Base-by-base conservation (phyloP, 2,113 vertebrate genomes). In the Thunnus maccoyii region DNA sequence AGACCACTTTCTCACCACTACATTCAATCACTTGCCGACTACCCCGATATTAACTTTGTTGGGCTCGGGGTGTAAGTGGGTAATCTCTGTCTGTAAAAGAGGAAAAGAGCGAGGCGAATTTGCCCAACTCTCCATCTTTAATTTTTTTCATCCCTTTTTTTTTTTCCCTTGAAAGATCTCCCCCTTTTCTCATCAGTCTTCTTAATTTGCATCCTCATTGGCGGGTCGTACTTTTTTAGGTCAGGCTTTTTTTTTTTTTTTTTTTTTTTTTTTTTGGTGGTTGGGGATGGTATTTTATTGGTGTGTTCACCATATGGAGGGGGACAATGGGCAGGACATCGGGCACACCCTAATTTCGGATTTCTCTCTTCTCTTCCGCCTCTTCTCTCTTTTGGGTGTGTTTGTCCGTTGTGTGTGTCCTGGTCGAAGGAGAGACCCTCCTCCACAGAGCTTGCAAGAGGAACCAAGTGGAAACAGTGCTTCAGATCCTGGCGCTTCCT, bases 381-480 rank as follows among this genome's bases (percentile, higher is more conserved):
- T 88, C 83, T 80, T 87, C 74, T 85, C 71, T 83, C 72, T 89
- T 72, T 87, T 89, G 71, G 87, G 61, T 90, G 73, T 89, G 80
- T 88, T 74, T 90, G 90, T 91, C 83, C 82, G 20, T 84, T 77
- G 86, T 86, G 74, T 78, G 88, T 90, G 82, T 92, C 86, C 94
- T 92, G 95, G 95, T 85, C 93, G 86, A 95, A 99, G 98, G 97
- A 93, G 96, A 99, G 95, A 98, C 97, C 91, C 94, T 95, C 89
- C 94, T 99, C 89, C 98, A 99, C 95, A 95, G 82, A 96, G 96
- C 96, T 90, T 99, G 97, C 96, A 96, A 91, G 94, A 96, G 87
- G 92, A 98, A 99, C 97, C 96, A 98, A 93, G 96, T 98, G 94
- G 96, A 97, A 78, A 97, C 83, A 32, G 93, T 99, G 92, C 95